A percentile compares a stretch with the other conserved stretches of the same genome.
Evolutionary conservation across 2,113 vertebrate species (phyloP).

Genomic region (Stercorarius parasiticus): DNA sequence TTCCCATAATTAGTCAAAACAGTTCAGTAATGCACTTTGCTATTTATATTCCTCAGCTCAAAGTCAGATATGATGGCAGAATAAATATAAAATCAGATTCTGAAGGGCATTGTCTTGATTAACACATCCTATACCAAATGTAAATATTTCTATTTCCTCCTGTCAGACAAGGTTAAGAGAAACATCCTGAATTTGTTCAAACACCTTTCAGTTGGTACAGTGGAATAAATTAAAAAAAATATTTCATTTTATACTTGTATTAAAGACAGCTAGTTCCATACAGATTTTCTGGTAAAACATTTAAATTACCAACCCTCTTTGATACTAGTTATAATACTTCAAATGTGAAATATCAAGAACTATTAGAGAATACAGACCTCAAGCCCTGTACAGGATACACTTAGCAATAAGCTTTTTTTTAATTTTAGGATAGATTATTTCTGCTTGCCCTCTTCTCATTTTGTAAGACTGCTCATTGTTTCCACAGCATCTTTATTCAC

Average conservation of each 20-base stretch:
- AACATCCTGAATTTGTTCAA: background rate
- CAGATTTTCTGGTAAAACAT: background rate
- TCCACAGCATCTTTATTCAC: background rate
- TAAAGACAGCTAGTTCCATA: background rate
- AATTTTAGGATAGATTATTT: background rate
- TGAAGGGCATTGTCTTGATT: background rate
- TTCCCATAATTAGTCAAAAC: background rate
- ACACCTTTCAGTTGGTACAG: background rate
- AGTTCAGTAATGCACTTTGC: background rate
- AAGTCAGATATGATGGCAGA: background rate
- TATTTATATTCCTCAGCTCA: constrained; percentile 2
- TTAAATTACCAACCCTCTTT: background rate
- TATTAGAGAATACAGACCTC: background rate
- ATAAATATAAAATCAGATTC: background rate
- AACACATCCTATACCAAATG: background rate
- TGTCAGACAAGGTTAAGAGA: background rate
- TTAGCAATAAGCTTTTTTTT: background rate
- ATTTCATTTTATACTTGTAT: background rate
- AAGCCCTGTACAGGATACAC: too few relatives aligned
- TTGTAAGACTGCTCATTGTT: background rate
- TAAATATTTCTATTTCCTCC: background rate
- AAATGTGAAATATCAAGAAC: background rate
- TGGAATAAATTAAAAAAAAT: background rate
- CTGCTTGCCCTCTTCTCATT: background rate
- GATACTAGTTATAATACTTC: background rate